These are phyloP conservation scores for Chloropsis hardwickii DNA, from an alignment of 2,113 vertebrate species.

Conservation along the genomic window DNA sequence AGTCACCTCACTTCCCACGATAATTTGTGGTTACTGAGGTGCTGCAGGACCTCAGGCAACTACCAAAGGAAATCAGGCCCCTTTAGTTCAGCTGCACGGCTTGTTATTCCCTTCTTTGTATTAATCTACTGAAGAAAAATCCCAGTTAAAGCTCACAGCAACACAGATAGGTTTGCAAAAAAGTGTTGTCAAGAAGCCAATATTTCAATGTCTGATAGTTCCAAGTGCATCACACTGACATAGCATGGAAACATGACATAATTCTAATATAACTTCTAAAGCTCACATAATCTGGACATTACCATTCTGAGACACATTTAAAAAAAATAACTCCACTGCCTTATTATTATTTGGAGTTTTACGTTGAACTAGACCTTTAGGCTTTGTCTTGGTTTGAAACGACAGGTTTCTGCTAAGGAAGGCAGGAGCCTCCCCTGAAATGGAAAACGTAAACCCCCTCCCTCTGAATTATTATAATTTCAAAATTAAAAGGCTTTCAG, in stretches of 20 bases:
- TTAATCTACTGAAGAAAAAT: not conserved
- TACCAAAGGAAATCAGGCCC: not conserved
- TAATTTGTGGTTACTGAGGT: not conserved
- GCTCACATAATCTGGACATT: not conserved
- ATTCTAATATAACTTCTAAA: not conserved
- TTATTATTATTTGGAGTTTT: not conserved
- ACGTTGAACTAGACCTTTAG: not conserved
- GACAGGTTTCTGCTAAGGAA: too few relatives aligned
- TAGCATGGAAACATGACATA: not conserved
- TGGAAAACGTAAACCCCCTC: too few relatives aligned
- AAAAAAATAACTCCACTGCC: not conserved
- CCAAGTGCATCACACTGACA: not conserved
- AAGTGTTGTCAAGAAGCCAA: not conserved
- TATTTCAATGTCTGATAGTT: not conserved
- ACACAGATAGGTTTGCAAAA: not conserved
- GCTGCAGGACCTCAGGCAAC: not conserved
- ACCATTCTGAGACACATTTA: not conserved
- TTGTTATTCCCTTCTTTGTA: not conserved
- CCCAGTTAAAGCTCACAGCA: not conserved
- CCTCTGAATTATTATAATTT: too few relatives aligned
- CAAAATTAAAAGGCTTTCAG: too few relatives aligned
- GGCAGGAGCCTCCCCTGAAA: too few relatives aligned
- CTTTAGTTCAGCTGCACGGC: not conserved
- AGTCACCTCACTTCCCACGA: not conserved
- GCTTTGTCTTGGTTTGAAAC: too few relatives aligned